Conservation (phyloP, 2,113 vertebrate genomes). For the Larimichthys crocea region DNA sequence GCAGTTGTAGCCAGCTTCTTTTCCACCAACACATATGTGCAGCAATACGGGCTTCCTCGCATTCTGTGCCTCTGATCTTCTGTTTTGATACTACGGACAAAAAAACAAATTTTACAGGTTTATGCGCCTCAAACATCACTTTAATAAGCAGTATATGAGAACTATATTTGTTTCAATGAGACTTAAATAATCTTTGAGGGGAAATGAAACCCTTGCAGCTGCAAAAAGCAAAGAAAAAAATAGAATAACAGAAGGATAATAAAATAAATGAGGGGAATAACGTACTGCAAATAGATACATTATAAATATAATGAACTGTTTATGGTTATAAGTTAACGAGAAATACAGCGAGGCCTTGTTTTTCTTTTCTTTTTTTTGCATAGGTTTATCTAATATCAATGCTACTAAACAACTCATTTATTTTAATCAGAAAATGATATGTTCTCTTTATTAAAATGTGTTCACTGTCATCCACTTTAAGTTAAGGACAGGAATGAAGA, state of each 20-base stretch:
- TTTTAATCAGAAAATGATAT: not conserved
- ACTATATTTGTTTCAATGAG: constrained; percentile 44
- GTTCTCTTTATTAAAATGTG: not conserved
- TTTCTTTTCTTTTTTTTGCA: not conserved
- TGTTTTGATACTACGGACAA: constrained; percentile 6
- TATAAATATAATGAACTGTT: not conserved
- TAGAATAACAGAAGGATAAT: not conserved
- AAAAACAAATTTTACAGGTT: constrained; percentile 32
- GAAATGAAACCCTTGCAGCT: constrained; percentile 58
- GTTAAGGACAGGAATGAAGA: not conserved
- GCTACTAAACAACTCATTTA: not conserved
- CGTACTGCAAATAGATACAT: not conserved
- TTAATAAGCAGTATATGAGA: constrained; percentile 53
- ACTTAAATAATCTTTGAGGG: constrained; percentile 53
- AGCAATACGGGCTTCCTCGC: constrained; percentile 3
- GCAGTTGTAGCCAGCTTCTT: constrained; percentile 13
- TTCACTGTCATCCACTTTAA: not conserved
- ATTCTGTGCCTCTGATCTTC: constrained; percentile 20
- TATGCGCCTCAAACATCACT: constrained; percentile 32
- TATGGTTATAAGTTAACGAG: not conserved
- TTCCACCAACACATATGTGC: constrained; percentile 12
- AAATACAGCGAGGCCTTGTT: not conserved
- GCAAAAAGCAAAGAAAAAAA: not conserved
- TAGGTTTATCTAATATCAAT: not conserved
- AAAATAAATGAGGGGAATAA: constrained; percentile 5